Evolutionary conservation across 2,797 vertebrate species (phyloP).

Genomic region (Siniperca obscura): DNA sequence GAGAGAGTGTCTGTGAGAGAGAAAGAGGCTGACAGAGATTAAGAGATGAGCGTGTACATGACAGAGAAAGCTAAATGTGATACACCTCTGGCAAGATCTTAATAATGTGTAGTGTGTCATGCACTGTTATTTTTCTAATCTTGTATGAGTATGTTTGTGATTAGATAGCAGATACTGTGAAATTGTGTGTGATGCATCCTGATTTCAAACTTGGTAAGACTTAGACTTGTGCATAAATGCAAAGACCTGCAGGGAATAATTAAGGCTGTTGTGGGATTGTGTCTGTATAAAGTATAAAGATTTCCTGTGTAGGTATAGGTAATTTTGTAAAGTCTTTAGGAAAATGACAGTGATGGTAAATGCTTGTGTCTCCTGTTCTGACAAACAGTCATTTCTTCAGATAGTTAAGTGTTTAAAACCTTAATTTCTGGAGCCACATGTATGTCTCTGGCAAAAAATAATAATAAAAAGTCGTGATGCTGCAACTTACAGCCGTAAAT

Average conservation of each 20-base stretch:
- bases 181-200: conserved; percentile 26
- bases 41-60: conserved; percentile 27
- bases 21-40: conserved; percentile 18
- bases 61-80: conserved; percentile 31
- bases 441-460: not conserved
- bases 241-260: conserved; percentile 15
- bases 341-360: conserved; percentile 23
- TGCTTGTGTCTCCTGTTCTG: conserved; percentile 27
- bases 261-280: conserved; percentile 19
- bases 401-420: conserved; percentile 9
- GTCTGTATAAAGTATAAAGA: not conserved
- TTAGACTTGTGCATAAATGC: not conserved
- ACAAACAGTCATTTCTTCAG: conserved; percentile 27
- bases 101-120: conserved; percentile 38
- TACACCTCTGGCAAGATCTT: conserved; percentile 39
- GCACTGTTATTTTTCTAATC: conserved; percentile 52
- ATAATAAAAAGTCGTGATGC: conserved; percentile 42
- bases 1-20: not conserved
- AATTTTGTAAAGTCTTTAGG: not conserved
- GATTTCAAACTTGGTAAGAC: conserved; percentile 18
- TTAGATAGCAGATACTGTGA: conserved; percentile 45
- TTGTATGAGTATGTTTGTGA: conserved; percentile 34
- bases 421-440: conserved; percentile 18
- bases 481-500: conserved; percentile 29
- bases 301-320: conserved; percentile 2